Percentiles rank a stretch among this genome's conserved stretches.
Conservation (phyloP, 1,140 invertebrate species). For the Magallana ariakensis region DNA sequence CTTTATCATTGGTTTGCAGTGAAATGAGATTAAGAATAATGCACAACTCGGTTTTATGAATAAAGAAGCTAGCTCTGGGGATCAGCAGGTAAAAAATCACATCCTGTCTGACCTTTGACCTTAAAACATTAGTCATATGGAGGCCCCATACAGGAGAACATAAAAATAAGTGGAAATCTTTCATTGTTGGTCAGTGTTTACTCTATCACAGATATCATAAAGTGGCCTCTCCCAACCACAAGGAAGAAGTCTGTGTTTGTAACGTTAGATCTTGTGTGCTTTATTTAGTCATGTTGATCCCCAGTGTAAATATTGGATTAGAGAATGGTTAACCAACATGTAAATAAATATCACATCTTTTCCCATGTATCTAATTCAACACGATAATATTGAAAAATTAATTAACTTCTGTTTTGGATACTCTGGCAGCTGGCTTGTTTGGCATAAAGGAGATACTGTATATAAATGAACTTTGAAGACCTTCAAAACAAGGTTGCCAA, state of each 20-base stretch:
- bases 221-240: background rate
- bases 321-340: slow-evolving; percentile 29
- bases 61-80: slow-evolving; percentile 17
- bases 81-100: slow-evolving; percentile 34
- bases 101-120: slow-evolving; percentile 14
- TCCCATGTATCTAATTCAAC: background rate
- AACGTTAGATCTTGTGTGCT: background rate
- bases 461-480: background rate
- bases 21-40: background rate
- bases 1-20: background rate
- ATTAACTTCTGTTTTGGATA: slow-evolving; percentile 2
- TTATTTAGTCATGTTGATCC: background rate
- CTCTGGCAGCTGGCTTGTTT: slow-evolving; percentile 1
- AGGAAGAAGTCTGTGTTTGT: background rate
- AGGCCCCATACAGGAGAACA: background rate
- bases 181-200: background rate
- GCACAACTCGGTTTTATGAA: background rate
- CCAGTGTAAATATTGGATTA: background rate
- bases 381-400: background rate
- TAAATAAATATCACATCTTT: background rate
- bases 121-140: background rate
- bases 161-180: background rate
- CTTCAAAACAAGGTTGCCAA: slow-evolving; percentile 15
- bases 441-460: background rate
- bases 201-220: slow-evolving; percentile 13